These are phyloP conservation scores for Procapra przewalskii DNA, from an alignment of 2,113 vertebrate species.

Conservation along the genomic window DNA sequence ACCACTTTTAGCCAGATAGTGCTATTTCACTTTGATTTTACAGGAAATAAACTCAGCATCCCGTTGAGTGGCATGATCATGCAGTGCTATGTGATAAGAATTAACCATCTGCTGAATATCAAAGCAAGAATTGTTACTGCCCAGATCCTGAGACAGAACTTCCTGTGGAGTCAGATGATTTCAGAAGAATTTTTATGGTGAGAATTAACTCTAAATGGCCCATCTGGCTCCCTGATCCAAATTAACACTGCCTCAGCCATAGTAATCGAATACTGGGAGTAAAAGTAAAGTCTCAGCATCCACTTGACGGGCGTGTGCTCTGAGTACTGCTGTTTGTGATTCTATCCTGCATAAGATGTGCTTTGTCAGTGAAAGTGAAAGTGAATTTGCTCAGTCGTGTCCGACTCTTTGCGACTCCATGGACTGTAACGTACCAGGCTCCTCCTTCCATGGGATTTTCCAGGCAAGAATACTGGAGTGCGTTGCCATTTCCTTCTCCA, in stretches of 20 bases:
- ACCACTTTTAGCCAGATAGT: conserved; percentile 23
- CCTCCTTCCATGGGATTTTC: too few species aligned
- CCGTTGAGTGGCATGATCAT: background rate
- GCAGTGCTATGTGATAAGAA: background rate
- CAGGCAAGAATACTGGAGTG: too few species aligned
- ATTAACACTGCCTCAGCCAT: background rate
- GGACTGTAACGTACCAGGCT: too few species aligned
- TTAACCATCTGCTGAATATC: conserved; percentile 46
- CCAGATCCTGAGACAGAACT: background rate
- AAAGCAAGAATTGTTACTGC: background rate
- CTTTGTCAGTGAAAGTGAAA: background rate
- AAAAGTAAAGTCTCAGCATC: background rate
- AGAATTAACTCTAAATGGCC: background rate
- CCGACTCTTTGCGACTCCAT: too few species aligned
- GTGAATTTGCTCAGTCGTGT: too few species aligned
- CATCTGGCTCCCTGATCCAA: background rate
- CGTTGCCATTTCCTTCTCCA: too few species aligned
- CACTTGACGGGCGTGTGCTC: fast-evolving
- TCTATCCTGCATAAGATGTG: fast-evolving
- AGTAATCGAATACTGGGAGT: background rate
- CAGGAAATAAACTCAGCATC: conserved; percentile 16
- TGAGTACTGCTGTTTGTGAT: background rate
- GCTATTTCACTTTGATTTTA: conserved; percentile 18
- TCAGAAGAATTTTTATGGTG: background rate
- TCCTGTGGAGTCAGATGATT: background rate